Conservation (phyloP, 1,140 invertebrate species). For the Drosophila bocqueti region DNA sequence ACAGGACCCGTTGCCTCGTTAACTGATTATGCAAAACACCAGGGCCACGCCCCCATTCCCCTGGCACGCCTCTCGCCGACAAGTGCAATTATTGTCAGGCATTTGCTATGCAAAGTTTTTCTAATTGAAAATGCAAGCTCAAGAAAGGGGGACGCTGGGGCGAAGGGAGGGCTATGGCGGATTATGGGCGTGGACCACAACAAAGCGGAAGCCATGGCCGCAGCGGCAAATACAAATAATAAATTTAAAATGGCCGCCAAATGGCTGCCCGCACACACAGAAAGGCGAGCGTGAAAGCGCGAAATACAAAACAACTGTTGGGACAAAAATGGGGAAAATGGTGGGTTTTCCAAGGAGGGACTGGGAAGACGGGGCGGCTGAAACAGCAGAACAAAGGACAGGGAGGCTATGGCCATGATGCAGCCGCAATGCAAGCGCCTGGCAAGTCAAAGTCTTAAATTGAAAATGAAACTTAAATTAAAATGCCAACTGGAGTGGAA, state of each 20-base stretch:
- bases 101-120: slow-evolving; percentile 77
- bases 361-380: not conserved
- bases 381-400: slow-evolving; percentile 6
- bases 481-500: slow-evolving; percentile 83
- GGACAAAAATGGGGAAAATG: slow-evolving; percentile 32
- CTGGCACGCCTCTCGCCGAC: slow-evolving; percentile 15
- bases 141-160: slow-evolving; percentile 17
- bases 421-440: slow-evolving; percentile 60
- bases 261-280: slow-evolving; percentile 52
- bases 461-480: slow-evolving; percentile 84
- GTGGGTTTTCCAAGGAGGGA: not conserved
- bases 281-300: slow-evolving; percentile 73
- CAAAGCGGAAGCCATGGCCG: slow-evolving; percentile 46
- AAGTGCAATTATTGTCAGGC: slow-evolving; percentile 77
- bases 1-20: slow-evolving; percentile 79
- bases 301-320: slow-evolving; percentile 72
- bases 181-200: slow-evolving; percentile 53
- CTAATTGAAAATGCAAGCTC: slow-evolving; percentile 82
- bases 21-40: slow-evolving; percentile 82
- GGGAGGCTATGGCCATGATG: slow-evolving; percentile 41
- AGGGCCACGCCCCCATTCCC: slow-evolving; percentile 23
- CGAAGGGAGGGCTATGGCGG: not conserved
- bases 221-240: slow-evolving; percentile 77
- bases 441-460: slow-evolving; percentile 82
- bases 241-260: slow-evolving; percentile 80